Conservation (phyloP, 2,888 invertebrate genomes). For the Philhelius pedissequus region DNA sequence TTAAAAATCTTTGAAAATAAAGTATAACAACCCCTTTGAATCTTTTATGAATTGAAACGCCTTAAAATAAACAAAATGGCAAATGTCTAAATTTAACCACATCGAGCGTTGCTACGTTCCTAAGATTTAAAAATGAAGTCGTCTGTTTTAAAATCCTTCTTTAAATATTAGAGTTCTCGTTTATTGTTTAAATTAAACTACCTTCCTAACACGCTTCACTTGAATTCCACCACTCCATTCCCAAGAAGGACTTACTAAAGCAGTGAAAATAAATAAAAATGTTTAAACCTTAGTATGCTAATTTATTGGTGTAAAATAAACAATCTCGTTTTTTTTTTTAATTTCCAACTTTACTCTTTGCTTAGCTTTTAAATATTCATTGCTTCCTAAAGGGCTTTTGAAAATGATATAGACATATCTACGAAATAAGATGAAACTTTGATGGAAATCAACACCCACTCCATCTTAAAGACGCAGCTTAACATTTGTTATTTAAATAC, state of each 20-base stretch:
- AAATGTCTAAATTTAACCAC: background rate
- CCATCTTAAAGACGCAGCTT: background rate
- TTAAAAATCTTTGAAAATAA: too few relatives aligned
- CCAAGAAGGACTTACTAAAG: background rate
- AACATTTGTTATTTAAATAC: background rate
- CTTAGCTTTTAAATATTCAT: background rate
- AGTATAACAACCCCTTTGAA: background rate
- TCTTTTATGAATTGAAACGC: background rate
- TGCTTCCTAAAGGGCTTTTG: background rate
- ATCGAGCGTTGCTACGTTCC: too few relatives aligned
- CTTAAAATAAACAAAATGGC: background rate
- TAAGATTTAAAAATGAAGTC: background rate
- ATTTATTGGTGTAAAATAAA: background rate
- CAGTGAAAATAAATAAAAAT: background rate
- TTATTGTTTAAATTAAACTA: background rate
- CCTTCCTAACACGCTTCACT: background rate
- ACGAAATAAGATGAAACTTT: background rate
- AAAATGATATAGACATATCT: too few relatives aligned
- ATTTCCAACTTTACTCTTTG: background rate
- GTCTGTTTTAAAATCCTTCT: background rate
- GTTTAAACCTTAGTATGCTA: background rate
- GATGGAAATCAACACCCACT: background rate
- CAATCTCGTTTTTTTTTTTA: background rate
- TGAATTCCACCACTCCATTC: background rate
- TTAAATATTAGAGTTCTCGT: background rate